Evolutionary conservation across 2,888 invertebrate genomes (phyloP).

Genomic region (Volucella bombylans): DNA sequence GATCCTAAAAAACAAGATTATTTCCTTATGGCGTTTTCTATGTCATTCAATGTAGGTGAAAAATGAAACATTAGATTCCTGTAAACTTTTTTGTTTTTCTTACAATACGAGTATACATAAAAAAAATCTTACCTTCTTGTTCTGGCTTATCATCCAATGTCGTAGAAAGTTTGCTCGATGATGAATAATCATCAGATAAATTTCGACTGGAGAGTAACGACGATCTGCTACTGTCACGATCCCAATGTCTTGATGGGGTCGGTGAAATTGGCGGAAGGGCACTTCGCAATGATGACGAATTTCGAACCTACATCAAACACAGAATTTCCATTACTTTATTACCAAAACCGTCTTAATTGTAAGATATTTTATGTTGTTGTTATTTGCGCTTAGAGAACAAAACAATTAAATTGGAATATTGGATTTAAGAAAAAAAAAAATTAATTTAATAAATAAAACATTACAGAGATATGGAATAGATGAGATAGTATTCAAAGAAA

Average conservation of each 20-base stretch:
- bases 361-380: slow-evolving; percentile 29
- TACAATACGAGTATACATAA: too few species aligned
- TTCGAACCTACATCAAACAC: slow-evolving; percentile 77
- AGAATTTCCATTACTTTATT: slow-evolving; percentile 20
- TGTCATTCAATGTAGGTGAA: too few species aligned
- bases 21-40: too few species aligned
- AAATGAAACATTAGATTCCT: too few species aligned
- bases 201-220: slow-evolving; percentile 77
- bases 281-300: slow-evolving; percentile 77
- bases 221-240: slow-evolving; percentile 79
- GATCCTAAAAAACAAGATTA: too few species aligned
- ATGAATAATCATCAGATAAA: slow-evolving; percentile 75
- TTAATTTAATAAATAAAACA: slow-evolving; percentile 31
- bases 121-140: slow-evolving; percentile 78
- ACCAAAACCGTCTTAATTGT: not conserved
- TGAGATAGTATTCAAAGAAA: slow-evolving; percentile 18
- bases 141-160: slow-evolving; percentile 78
- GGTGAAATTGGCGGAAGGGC: slow-evolving; percentile 81
- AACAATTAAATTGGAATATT: slow-evolving; percentile 46
- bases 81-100: too few species aligned
- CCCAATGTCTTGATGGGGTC: slow-evolving; percentile 80
- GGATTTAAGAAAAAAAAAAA: too few species aligned
- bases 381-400: slow-evolving; percentile 62
- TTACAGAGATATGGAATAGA: slow-evolving; percentile 31
- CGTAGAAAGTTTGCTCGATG: slow-evolving; percentile 77